Conservation (phyloP, 2,888 invertebrate genomes). For the Sepiola atlantica region DNA sequence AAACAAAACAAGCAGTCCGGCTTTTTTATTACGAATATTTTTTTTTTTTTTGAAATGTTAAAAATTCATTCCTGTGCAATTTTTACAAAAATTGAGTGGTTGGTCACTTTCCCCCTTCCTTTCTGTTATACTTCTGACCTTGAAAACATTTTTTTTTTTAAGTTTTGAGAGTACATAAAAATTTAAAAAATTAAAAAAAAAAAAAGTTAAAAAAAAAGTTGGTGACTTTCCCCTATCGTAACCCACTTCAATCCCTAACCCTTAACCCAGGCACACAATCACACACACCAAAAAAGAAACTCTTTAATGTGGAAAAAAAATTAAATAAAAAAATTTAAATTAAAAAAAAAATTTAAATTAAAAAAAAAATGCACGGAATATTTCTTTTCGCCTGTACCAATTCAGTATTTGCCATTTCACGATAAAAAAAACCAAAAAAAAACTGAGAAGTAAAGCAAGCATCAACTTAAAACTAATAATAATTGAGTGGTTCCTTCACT, state of each 20-base stretch:
- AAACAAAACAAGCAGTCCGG: neutral
- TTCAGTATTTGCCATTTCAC: conserved; percentile 32
- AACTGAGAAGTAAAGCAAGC: neutral
- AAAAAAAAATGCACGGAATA: neutral
- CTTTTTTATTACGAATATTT: neutral
- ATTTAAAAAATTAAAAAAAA: neutral
- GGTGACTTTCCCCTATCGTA: neutral
- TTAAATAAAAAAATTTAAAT: no score
- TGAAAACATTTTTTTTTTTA: neutral
- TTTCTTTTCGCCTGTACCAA: conserved; percentile 19
- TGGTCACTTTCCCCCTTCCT: neutral
- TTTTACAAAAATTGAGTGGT: neutral
- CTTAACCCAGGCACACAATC: conserved; percentile 18
- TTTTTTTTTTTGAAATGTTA: neutral
- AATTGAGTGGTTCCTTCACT: neutral
- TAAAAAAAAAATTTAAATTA: no score
- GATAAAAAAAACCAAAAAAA: neutral
- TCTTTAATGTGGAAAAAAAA: neutral
- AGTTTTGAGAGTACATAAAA: neutral
- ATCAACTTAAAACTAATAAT: neutral
- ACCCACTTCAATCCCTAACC: conserved; percentile 22
- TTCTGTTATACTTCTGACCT: conserved; percentile 3
- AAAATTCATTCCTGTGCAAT: neutral
- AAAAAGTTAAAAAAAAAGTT: no score
- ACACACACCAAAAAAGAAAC: neutral